Base-by-base conservation (phyloP, 2,888 invertebrate genomes). In the Lasioglossum oenotherae region DNA sequence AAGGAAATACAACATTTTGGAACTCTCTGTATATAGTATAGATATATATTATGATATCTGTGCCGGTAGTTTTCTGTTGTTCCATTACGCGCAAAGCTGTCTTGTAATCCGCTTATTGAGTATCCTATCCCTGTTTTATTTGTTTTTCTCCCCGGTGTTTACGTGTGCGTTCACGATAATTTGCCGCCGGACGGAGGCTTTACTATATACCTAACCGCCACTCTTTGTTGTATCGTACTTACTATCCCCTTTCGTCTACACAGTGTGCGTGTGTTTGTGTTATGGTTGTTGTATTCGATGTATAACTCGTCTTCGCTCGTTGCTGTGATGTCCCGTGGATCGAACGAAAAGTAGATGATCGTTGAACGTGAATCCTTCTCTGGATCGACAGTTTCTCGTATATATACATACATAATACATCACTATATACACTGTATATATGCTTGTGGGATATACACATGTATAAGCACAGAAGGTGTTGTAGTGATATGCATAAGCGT, bases 91-190 rank as follows among this genome's bases (percentile, higher is more conserved):
- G 78, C 82, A 82, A 87, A 75, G 79, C 83, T 89, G 89, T 72
- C 80, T 84, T 87, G 80, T 81, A 80, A 87, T 89, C 72, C 79
- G 89, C 89, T 89, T 89, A 81, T 82, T 80, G 85, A 84, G 78
- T 82, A 84, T 84, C 60, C 74, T 69, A 80, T 12, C 41, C 41
- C 72, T 64, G 78, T 80, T 85, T 87, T 75, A 74, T 84, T 77
- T 84, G 85, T 75, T 86, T 83, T 46, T 79, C 60, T 31, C 60
- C 35, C 8, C 64, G 6, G 41, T 74, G 64, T 78, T 78, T 73
- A 81, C 69, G 75, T 53, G 71, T 73, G 53, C 38, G 38, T 38
- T 76, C 31, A 3, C 44, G 53, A 81, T 85, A 38, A 72, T 81
- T 75, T 81, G 73, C 80, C 46, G 71, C 77, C 53, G 46, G 49